Conservation (phyloP, 2,113 vertebrate species). For the Paramisgurnus dabryanus region DNA sequence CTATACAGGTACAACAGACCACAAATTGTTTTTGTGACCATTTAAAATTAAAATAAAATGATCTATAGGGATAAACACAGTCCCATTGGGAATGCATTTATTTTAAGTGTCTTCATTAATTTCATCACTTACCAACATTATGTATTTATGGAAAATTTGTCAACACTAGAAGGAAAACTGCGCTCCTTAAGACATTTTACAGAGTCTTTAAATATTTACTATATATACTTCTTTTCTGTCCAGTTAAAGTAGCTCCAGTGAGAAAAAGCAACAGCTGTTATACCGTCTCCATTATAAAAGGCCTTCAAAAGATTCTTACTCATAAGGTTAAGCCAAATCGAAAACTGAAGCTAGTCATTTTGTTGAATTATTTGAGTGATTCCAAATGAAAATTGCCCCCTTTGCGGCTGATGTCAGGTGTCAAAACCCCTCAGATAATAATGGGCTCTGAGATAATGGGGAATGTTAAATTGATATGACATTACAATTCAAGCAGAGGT, state of each 20-base stretch:
- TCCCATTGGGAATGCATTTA: too few species aligned
- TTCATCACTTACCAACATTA: neutral
- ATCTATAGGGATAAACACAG: too few species aligned
- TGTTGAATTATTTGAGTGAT: constrained; percentile 5
- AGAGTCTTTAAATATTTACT: constrained; percentile 28
- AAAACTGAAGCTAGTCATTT: constrained; percentile 37
- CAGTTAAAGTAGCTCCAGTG: neutral
- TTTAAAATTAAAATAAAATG: too few species aligned
- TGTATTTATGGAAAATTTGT: neutral
- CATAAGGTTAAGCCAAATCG: constrained; percentile 8
- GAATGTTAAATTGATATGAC: constrained; percentile 20
- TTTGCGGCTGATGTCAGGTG: constrained; percentile 13
- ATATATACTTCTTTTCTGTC: constrained; percentile 9
- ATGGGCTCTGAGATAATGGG: constrained; percentile 25
- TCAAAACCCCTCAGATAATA: constrained; percentile 25
- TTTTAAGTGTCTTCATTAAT: too few species aligned
- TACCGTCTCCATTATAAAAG: constrained; percentile 19
- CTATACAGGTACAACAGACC: too few species aligned
- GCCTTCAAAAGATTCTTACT: neutral
- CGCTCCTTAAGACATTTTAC: neutral
- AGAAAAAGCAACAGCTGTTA: neutral
- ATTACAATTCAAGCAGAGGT: constrained; percentile 12
- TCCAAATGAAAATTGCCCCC: constrained; percentile 10
- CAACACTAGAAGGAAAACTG: neutral
- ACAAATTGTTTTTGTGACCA: too few species aligned